These are phyloP conservation scores for Petrophora chlorosata DNA, from an alignment of 2,888 invertebrate species.

Conservation along the genomic window DNA sequence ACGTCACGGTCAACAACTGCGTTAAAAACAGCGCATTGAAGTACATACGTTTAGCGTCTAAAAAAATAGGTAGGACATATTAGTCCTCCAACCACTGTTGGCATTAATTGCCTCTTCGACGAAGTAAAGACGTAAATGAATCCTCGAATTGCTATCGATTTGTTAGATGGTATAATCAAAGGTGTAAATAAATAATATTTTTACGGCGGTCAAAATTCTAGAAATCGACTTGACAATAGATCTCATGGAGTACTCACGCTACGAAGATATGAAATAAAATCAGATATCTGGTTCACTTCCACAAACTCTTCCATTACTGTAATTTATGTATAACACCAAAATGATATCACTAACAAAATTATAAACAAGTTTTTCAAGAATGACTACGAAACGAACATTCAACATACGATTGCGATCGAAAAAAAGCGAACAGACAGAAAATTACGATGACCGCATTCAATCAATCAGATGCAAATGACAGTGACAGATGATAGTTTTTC, in stretches of 20 bases:
- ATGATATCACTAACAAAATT: not conserved
- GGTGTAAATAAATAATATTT: slow-evolving; percentile 22
- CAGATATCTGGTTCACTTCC: slow-evolving; percentile 89
- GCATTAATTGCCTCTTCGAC: not conserved
- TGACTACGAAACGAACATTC: too few species aligned
- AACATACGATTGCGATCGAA: too few species aligned
- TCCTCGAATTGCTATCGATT: slow-evolving; percentile 5
- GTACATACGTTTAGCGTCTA: too few species aligned
- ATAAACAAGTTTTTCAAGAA: slow-evolving; percentile 12
- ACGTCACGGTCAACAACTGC: slow-evolving; percentile 33
- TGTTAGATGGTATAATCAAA: not conserved
- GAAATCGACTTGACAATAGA: slow-evolving; percentile 16
- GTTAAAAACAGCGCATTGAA: not conserved
- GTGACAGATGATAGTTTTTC: too few species aligned
- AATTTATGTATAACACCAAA: slow-evolving; percentile 23
- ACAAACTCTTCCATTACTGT: slow-evolving; percentile 84
- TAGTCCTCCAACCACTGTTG: too few species aligned
- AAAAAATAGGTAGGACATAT: too few species aligned
- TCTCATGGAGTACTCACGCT: slow-evolving; percentile 85
- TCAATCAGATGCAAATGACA: not conserved
- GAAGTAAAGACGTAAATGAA: not conserved
- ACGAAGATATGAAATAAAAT: slow-evolving; percentile 90
- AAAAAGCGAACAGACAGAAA: too few species aligned
- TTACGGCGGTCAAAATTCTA: slow-evolving; percentile 1
- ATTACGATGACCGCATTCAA: too few species aligned